A percentile compares a stretch with the other conserved stretches of the same genome.
These are phyloP conservation scores for Mesorhabditis belari DNA, from an alignment of 2,888 invertebrate genomes.

Conservation along the genomic window DNA sequence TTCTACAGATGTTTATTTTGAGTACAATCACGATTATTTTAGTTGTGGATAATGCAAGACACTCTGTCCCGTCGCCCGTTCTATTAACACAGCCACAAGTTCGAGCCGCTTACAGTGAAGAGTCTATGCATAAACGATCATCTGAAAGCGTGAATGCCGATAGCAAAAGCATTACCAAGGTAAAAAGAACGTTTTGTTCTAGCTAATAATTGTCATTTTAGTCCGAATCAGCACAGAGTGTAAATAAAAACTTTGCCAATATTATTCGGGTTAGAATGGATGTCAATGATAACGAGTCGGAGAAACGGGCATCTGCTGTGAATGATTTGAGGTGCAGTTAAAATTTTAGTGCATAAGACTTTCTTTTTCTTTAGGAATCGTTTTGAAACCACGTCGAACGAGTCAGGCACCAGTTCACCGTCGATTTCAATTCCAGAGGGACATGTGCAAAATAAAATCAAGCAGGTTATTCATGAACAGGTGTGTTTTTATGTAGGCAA, in stretches of 20 bases:
- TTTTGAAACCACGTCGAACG: neutral
- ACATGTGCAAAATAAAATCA: slow-evolving; percentile 7
- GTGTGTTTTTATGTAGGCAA: neutral
- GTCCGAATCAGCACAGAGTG: neutral
- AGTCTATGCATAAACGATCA: neutral
- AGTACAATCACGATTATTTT: neutral
- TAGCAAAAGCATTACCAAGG: neutral
- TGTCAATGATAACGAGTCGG: neutral
- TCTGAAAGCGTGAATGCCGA: neutral
- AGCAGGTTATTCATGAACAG: slow-evolving; percentile 8
- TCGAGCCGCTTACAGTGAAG: neutral
- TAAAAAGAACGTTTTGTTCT: neutral
- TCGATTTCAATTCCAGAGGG: slow-evolving; percentile 7
- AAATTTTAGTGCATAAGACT: neutral
- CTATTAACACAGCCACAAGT: neutral
- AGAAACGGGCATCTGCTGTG: neutral
- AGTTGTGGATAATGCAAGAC: neutral
- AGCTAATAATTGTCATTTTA: neutral
- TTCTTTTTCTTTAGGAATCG: too few species aligned
- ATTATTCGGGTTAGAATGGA: neutral
- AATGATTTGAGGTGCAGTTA: neutral
- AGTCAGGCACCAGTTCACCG: neutral
- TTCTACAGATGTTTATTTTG: neutral
- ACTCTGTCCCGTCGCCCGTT: neutral
- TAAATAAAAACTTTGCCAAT: neutral